Percentiles rank a stretch among this genome's conserved stretches.
Conservation (phyloP, 2,797 vertebrate species). For the Anguilla obscura region DNA sequence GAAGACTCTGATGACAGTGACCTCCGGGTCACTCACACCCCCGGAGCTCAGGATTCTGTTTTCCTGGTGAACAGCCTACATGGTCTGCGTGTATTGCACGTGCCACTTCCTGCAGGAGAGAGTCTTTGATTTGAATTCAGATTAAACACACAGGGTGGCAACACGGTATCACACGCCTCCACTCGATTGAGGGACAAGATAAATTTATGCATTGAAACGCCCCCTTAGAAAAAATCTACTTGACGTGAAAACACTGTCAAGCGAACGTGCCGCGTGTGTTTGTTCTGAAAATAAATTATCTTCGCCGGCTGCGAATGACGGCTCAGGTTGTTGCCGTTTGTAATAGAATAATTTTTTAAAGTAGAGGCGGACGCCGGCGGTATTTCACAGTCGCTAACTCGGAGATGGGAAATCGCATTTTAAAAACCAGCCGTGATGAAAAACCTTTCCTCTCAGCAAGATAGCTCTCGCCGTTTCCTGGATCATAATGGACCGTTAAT, state of each 20-base stretch:
- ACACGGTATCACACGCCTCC: background rate
- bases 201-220: background rate
- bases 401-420: background rate
- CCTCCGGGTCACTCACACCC: background rate
- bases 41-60: background rate
- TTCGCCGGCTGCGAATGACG: background rate
- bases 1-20: background rate
- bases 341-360: background rate
- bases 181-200: background rate
- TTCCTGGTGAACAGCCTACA: background rate
- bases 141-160: background rate
- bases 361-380: background rate
- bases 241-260: background rate
- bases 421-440: constrained; percentile 14
- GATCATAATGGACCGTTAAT: constrained; percentile 25
- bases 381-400: background rate
- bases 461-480: constrained; percentile 8
- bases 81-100: background rate
- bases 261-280: background rate
- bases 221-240: background rate
- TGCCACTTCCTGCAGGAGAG: background rate
- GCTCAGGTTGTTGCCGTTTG: background rate
- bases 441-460: constrained; percentile 5
- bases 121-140: background rate
- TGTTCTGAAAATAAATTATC: background rate